phyloP scores from a whole-genome alignment of 2,888 invertebrate species.

The Cerastoderma edule region DNA sequence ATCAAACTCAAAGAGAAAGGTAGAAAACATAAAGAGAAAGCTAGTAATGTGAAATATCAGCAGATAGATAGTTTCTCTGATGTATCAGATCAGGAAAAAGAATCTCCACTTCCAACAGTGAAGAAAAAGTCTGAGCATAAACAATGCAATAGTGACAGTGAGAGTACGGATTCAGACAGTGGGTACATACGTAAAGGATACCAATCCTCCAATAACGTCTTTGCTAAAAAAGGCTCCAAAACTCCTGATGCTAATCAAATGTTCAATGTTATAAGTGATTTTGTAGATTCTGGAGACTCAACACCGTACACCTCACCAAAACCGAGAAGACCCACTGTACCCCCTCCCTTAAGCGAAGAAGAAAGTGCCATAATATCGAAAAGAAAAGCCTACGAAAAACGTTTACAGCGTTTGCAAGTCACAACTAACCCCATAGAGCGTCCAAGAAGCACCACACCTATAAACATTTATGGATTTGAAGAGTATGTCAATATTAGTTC shows the following conservation, averaged over 20 bases:
- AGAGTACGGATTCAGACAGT: constrained; percentile 67
- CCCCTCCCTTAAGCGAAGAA: constrained; percentile 60
- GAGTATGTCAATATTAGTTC: constrained; percentile 76
- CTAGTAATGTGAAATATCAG: constrained; percentile 54
- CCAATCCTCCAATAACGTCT: constrained; percentile 43
- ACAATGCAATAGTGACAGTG: constrained; percentile 47
- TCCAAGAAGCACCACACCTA: constrained; percentile 78
- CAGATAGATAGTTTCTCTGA: constrained; percentile 54
- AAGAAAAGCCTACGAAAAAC: constrained; percentile 76
- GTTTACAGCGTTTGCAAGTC: constrained; percentile 76
- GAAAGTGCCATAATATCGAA: constrained; percentile 69
- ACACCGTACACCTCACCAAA: constrained; percentile 71
- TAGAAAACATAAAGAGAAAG: constrained; percentile 53
- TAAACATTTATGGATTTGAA: constrained; percentile 76
- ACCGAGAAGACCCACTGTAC: constrained; percentile 51
- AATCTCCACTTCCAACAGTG: constrained; percentile 34
- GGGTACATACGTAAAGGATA: constrained; percentile 65
- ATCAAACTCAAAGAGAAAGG: constrained; percentile 49
- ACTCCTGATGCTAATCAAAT: not conserved
- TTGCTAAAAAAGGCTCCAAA: not conserved
- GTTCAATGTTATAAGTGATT: constrained; percentile 8
- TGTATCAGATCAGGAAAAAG: constrained; percentile 56
- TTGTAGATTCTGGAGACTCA: constrained; percentile 59
- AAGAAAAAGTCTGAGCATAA: constrained; percentile 27
- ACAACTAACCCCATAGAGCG: constrained; percentile 77